These are phyloP conservation scores for Agapetus fuscipes DNA, from an alignment of 2,888 invertebrate species.

Conservation along the genomic window DNA sequence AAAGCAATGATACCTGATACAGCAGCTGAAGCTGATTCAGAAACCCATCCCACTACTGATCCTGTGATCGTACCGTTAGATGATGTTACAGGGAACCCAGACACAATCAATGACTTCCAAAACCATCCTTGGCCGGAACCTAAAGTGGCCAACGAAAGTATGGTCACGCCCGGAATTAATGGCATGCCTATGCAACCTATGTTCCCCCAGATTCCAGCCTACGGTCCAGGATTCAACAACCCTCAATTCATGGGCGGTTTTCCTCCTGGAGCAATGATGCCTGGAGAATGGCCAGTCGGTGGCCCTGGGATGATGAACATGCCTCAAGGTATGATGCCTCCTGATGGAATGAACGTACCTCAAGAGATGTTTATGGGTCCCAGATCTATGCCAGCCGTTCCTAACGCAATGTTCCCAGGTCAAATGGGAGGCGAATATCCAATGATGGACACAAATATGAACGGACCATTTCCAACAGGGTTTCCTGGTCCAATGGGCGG, in stretches of 20 bases:
- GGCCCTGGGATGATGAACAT: too few species aligned
- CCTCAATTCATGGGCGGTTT: constrained; percentile 41
- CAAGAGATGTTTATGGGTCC: constrained; percentile 30
- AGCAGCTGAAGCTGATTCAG: constrained; percentile 77
- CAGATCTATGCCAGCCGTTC: constrained; percentile 1
- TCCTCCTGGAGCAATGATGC: constrained; percentile 28
- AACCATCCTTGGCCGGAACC: constrained; percentile 78
- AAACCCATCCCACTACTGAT: constrained; percentile 66
- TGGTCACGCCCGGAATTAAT: constrained; percentile 22
- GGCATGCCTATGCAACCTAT: constrained; percentile 31
- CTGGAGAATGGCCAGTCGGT: constrained; percentile 32
- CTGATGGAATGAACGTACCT: constrained; percentile 42
- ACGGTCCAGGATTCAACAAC: constrained; percentile 38
- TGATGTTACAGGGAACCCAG: constrained; percentile 75
- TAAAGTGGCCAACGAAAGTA: constrained; percentile 51
- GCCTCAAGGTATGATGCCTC: constrained; percentile 33
- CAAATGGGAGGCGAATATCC: constrained; percentile 36
- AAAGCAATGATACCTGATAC: constrained; percentile 79
- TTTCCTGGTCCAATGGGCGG: constrained; percentile 23
- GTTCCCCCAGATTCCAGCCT: constrained; percentile 40
- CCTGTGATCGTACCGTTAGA: constrained; percentile 80
- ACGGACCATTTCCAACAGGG: constrained; percentile 28
- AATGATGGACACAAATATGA: constrained; percentile 24
- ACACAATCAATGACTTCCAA: constrained; percentile 68
- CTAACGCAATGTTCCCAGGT: constrained; percentile 27